Percentiles rank a stretch among this genome's conserved stretches.
Conservation (phyloP, 2,113 vertebrate species). For the Saguinus midas region DNA sequence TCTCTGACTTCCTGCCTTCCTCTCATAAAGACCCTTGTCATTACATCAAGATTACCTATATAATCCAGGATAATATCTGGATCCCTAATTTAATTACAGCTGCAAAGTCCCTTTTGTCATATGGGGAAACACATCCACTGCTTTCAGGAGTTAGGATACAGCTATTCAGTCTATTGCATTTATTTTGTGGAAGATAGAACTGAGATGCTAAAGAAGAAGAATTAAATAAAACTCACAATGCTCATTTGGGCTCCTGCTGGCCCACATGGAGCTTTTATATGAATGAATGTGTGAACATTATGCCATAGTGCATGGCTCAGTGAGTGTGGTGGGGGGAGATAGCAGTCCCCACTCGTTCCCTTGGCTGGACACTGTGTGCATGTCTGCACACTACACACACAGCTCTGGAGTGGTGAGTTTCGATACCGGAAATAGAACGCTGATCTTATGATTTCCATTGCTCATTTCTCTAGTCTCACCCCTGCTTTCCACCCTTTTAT, state of each 20-base stretch:
- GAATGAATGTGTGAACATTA: background rate
- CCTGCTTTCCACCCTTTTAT: background rate
- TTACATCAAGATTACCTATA: background rate
- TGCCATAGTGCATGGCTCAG: rapidly evolving
- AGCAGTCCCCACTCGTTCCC: rapidly evolving
- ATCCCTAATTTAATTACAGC: background rate
- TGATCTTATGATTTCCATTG: background rate
- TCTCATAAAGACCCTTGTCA: background rate
- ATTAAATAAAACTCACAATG: background rate
- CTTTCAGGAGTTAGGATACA: background rate
- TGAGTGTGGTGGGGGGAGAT: background rate
- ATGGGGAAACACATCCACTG: background rate
- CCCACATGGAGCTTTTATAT: background rate
- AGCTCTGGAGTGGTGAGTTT: background rate
- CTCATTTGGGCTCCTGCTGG: background rate
- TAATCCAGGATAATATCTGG: background rate
- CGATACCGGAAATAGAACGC: background rate
- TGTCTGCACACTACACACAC: background rate
- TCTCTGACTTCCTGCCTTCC: background rate
- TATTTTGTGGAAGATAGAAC: background rate
- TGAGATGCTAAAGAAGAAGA: background rate
- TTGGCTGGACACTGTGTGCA: background rate
- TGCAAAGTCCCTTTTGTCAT: background rate
- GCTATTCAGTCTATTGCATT: background rate
- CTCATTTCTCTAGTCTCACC: background rate